These are phyloP conservation scores for Melanargia galathea DNA, from an alignment of 2,888 invertebrate species.

Conservation along the genomic window DNA sequence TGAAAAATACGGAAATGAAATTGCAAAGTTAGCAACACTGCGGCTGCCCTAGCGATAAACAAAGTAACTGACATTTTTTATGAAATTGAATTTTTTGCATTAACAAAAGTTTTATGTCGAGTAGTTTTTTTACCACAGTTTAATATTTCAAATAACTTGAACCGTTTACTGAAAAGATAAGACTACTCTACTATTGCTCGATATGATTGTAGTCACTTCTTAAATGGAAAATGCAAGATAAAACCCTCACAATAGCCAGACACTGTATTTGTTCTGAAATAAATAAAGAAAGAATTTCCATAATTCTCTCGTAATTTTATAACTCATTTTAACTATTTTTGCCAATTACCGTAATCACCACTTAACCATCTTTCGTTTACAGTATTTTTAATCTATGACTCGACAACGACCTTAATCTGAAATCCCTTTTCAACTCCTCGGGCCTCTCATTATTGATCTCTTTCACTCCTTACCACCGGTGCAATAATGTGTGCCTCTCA, in stretches of 20 bases:
- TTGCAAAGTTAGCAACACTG: too few relatives aligned
- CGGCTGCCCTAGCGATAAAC: too few relatives aligned
- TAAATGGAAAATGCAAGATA: not conserved
- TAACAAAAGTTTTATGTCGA: too few relatives aligned
- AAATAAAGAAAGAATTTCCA: not conserved
- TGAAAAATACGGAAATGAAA: too few relatives aligned
- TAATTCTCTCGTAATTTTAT: not conserved
- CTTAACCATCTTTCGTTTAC: slow-evolving; percentile 52
- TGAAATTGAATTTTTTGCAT: too few relatives aligned
- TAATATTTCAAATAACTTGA: too few relatives aligned
- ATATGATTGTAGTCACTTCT: not conserved
- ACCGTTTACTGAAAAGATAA: too few relatives aligned
- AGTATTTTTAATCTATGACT: slow-evolving; percentile 67
- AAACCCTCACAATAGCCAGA: not conserved
- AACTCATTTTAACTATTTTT: not conserved
- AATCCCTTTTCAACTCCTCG: slow-evolving; percentile 83
- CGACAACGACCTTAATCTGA: slow-evolving; percentile 82
- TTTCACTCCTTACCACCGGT: slow-evolving; percentile 83
- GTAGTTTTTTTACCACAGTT: too few relatives aligned
- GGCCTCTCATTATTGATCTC: slow-evolving; percentile 82
- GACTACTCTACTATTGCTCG: too few relatives aligned
- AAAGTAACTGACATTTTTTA: too few relatives aligned
- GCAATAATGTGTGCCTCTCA: slow-evolving; percentile 70
- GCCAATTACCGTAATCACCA: slow-evolving; percentile 1
- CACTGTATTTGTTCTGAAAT: not conserved